Conservation (phyloP, 2,113 vertebrate genomes). For the Chaenocephalus aceratus region DNA sequence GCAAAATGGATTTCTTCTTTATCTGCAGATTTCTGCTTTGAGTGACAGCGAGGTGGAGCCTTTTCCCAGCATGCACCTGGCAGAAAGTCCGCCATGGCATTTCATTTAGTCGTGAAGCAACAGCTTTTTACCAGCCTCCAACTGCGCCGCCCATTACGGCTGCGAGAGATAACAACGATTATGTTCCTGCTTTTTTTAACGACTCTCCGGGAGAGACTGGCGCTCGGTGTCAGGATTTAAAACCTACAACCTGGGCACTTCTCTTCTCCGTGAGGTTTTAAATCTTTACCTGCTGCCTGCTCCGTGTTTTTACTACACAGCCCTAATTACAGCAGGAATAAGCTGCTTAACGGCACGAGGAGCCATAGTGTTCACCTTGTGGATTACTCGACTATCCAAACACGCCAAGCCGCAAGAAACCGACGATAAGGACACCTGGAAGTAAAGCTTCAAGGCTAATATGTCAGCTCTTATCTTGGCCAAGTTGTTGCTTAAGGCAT, state of each 20-base stretch:
- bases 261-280: constrained; percentile 1
- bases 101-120: neutral
- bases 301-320: constrained; percentile 77
- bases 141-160: constrained; percentile 21
- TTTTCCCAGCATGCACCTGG: constrained; percentile 20
- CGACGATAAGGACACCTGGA: constrained; percentile 4
- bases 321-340: constrained; percentile 80
- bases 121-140: neutral
- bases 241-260: constrained; percentile 1
- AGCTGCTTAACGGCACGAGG: constrained; percentile 86
- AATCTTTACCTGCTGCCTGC: constrained; percentile 42
- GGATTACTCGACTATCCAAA: constrained; percentile 72
- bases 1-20: neutral
- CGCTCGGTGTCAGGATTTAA: neutral
- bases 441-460: constrained; percentile 40
- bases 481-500: constrained; percentile 30
- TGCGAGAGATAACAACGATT: constrained; percentile 22
- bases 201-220: constrained; percentile 9
- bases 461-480: constrained; percentile 35
- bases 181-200: constrained; percentile 4
- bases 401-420: neutral
- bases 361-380: constrained; percentile 75
- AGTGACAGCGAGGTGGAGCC: neutral
- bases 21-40: neutral
- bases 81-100: constrained; percentile 25